Base-by-base conservation (phyloP, 2,113 vertebrate species). In the Lagopus muta region DNA sequence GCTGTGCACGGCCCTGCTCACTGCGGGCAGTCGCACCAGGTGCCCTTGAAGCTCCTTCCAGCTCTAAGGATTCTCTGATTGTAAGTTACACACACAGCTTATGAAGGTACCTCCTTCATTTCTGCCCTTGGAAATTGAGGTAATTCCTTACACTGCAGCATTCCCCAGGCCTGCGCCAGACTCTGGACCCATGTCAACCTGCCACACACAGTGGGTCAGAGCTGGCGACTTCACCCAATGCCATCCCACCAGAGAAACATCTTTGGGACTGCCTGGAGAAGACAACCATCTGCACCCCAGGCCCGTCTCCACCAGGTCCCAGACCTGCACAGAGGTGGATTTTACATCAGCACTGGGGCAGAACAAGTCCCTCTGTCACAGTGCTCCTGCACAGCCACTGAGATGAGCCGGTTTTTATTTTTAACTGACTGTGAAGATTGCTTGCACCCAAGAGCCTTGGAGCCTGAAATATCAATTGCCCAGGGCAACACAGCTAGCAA, bases 391-490 rank as follows among this genome's bases (percentile, higher is more conserved):
- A 60, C 55, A 45, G 43, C n/a, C 74, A 32, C 50, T 12, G 72
- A 40, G 64, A 64, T 58, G 24, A 84, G 71, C n/a, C 1, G 0
- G 5, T 3, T 67, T 81, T 84, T 38, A 57, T 67, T 94, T 94
- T 72, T 66, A 75, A 80, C 82, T 30, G 66, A 47, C 60, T 82
- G 70, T 67, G 69, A 66, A 81, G 84, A 76, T 24, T 54, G 52
- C 15, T 1, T 6, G 52, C 30, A 30, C 70, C 79, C 65, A 47
- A 58, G 28, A 88, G 69, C 79, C 74, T 76, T n/a, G 0, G 79
- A 88, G 82, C 40, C 74, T 42, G 58, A 88, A 62, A n/a, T 81
- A 45, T 38, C 87, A 92, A 76, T 67, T 52, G 78, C 83, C 79
- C 21, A 22, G 69, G 90, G 79, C 64, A 72, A 57, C 52, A 11